phyloP scores from a whole-genome alignment of 2,113 vertebrate genomes.

The Nibea coibor region DNA sequence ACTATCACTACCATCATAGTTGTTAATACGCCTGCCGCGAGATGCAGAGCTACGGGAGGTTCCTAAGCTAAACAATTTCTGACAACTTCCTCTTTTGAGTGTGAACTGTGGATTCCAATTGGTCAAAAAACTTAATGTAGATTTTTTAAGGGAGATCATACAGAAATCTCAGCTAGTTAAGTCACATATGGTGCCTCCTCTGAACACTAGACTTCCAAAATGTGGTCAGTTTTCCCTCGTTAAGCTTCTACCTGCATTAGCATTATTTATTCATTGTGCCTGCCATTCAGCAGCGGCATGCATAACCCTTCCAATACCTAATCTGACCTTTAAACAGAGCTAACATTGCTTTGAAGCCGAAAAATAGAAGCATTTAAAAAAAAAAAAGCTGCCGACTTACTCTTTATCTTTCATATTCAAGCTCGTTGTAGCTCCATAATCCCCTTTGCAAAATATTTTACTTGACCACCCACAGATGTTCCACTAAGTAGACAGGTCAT shows the following conservation, averaged over 20 bases:
- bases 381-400: not conserved
- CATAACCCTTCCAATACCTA: not conserved
- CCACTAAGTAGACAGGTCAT: constrained; percentile 42
- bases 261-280: constrained; percentile 2
- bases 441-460: constrained; percentile 46
- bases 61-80: constrained; percentile 38
- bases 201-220: not conserved
- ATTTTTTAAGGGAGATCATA: constrained; percentile 7
- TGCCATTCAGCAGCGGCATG: not conserved
- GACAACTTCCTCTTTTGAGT: constrained; percentile 28
- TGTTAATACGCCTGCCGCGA: constrained; percentile 42
- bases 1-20: constrained; percentile 59
- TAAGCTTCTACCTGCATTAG: not conserved
- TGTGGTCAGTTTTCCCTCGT: not conserved
- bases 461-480: constrained; percentile 44
- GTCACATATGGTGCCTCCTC: not conserved
- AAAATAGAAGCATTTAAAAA: not conserved
- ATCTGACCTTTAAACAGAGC: not conserved
- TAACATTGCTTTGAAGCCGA: not conserved
- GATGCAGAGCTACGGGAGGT: constrained; percentile 28
- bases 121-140: not conserved
- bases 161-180: constrained; percentile 18
- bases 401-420: constrained; percentile 34
- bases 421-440: constrained; percentile 39
- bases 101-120: constrained; percentile 13